Evolutionary conservation across 35 echinoderm and acorn worm species (phyloP), one percentile per base, ranked within the genome.

Genomic region (Lytechinus pictus): DNA sequence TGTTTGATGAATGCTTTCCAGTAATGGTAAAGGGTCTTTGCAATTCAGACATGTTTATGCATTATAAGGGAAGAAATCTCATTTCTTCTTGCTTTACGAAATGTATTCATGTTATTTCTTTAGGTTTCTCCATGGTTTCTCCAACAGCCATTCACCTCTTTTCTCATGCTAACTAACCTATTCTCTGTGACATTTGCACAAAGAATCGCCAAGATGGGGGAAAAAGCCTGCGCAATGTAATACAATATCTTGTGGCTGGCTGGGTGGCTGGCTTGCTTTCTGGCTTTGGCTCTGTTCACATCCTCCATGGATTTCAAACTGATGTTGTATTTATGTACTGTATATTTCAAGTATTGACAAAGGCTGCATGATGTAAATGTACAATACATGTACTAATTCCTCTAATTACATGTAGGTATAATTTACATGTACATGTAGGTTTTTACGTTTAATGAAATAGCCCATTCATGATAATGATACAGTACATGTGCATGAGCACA

Each of bases 131-230:
- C 28, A 52, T 24, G 66, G 66, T 79, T 79, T 54, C 88, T 90
- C 88, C 28, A 52, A 33, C 88, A 90, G 88, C 88, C 88, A 90
- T 90, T 90, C 88, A 90, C 88, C 88, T 79, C 88, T 90, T 90
- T 90, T 90, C 88, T 90, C 88, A 90, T 90, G 88, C 88, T 90
- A 90, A 90, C 88, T 90, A 90, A 90, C 88, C 88, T 90, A 52
- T 90, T 90, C 88, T 90, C 88, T 90, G 88, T 90, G 88, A 90
- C 88, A 90, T 90, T 90, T 90, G 88, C 88, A 90, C 88, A 90
- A 90, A 90, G 88, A 90, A 90, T 90, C 52, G 88, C 88, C 88
- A 90, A 90, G 88, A 90, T 90, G 88, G 88, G 88, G 87, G 52
- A 33, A 90, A 90, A 90, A 54, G 29, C 88, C 88, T 52, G 88